Percentiles rank a stretch among this genome's conserved stretches.
These are phyloP conservation scores for Microcebus jonahi DNA, from an alignment of 2,113 vertebrate genomes.

Conservation along the genomic window DNA sequence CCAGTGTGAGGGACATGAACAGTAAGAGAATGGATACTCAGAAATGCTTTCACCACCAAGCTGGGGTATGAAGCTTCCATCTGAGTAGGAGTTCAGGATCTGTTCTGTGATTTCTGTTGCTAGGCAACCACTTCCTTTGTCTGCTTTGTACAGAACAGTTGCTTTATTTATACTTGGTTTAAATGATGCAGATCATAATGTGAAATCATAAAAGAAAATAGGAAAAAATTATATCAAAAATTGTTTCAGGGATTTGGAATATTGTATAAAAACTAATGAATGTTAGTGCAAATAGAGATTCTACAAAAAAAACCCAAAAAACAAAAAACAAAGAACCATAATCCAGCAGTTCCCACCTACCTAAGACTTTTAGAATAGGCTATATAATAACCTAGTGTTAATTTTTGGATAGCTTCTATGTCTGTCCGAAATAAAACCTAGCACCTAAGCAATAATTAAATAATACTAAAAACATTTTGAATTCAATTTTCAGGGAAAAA, in stretches of 20 bases:
- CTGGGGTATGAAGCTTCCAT: constrained; percentile 72
- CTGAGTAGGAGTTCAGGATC: constrained; percentile 82
- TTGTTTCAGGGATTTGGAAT: constrained; percentile 54
- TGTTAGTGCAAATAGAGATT: constrained; percentile 48
- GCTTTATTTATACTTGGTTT: constrained; percentile 81
- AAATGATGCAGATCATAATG: constrained; percentile 78
- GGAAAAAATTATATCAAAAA: constrained; percentile 62
- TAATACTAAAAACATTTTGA: neutral
- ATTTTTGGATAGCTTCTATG: neutral
- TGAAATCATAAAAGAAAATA: constrained; percentile 73
- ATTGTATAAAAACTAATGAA: constrained; percentile 62
- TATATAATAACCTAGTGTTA: neutral
- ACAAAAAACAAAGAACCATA: neutral
- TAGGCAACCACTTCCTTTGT: constrained; percentile 82
- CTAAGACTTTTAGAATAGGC: neutral
- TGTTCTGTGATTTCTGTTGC: constrained; percentile 82
- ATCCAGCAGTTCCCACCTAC: neutral
- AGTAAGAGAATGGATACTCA: constrained; percentile 59
- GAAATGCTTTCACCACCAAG: constrained; percentile 57
- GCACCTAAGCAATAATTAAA: neutral
- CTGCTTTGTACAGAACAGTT: constrained; percentile 81
- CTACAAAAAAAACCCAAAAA: neutral
- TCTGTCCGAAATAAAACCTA: constrained; percentile 34
- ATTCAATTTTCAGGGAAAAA: neutral
- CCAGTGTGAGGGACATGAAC: neutral